A percentile compares a stretch with the other conserved stretches of the same genome.
Evolutionary conservation across 2,797 vertebrate genomes (phyloP).

Genomic region (Lepilemur ruficaudatus): DNA sequence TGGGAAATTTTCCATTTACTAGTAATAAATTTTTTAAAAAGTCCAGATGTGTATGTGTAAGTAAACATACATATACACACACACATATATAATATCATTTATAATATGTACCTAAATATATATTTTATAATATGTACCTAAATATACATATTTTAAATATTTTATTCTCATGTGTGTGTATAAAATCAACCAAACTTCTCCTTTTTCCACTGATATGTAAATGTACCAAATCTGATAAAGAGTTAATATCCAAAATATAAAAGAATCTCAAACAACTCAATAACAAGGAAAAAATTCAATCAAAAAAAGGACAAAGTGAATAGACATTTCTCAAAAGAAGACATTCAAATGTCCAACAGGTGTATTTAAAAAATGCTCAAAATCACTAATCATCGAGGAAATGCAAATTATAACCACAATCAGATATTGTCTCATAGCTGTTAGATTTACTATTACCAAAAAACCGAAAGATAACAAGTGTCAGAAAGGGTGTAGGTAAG

Average conservation of each 20-base stretch:
- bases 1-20: background rate
- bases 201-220: background rate
- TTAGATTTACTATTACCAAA: background rate
- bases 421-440: background rate
- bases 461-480: background rate
- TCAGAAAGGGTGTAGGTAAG: too few species aligned
- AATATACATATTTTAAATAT: too few species aligned
- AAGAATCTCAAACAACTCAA: background rate
- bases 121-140: too few species aligned
- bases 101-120: too few species aligned
- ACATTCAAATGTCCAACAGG: background rate
- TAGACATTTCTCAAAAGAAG: background rate
- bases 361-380: background rate
- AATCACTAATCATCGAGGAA: background rate
- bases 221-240: background rate
- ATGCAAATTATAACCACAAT: background rate
- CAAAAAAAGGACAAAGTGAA: background rate
- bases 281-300: background rate
- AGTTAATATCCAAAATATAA: background rate
- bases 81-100: too few species aligned
- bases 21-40: background rate
- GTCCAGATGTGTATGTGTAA: fast-evolving
- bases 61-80: background rate
- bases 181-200: background rate
- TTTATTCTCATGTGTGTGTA: background rate